Percentiles rank a stretch among this genome's conserved stretches.
phyloP scores from a whole-genome alignment of 2,797 vertebrate genomes.

The Pelobates cultripes region DNA sequence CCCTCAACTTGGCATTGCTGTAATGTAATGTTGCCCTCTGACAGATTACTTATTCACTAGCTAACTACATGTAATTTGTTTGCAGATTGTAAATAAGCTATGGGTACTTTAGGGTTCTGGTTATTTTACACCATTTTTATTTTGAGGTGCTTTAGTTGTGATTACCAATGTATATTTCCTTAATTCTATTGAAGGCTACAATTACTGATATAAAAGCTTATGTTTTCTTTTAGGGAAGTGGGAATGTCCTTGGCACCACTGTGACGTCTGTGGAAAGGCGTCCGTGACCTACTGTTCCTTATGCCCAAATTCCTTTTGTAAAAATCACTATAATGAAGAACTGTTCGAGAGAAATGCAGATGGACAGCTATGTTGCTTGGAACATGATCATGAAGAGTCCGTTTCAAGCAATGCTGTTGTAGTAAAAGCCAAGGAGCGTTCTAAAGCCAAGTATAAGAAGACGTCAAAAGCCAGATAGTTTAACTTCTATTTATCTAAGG shows the following conservation, averaged over 20 bases:
- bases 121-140: no score
- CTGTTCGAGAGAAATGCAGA: constrained; percentile 74
- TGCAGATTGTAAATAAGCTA: no score
- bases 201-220: no score
- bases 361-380: constrained; percentile 84
- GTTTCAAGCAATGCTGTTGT: constrained; percentile 62
- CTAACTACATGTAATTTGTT: no score
- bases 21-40: no score
- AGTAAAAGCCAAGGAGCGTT: constrained; percentile 61
- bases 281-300: constrained; percentile 91
- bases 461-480: constrained; percentile 70
- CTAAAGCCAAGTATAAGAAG: constrained; percentile 66
- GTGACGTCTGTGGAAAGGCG: constrained; percentile 93
- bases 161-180: no score
- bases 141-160: no score
- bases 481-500: constrained; percentile 58
- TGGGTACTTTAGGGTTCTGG: no score
- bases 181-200: no score
- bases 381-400: constrained; percentile 81
- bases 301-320: constrained; percentile 98
- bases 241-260: constrained; percentile 99
- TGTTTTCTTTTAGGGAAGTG: constrained; percentile 84
- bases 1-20: no score
- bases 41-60: no score
- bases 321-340: constrained; percentile 87